These are phyloP conservation scores for Drosophila longiperda DNA, from an alignment of 2,888 invertebrate genomes.

Conservation along the genomic window DNA sequence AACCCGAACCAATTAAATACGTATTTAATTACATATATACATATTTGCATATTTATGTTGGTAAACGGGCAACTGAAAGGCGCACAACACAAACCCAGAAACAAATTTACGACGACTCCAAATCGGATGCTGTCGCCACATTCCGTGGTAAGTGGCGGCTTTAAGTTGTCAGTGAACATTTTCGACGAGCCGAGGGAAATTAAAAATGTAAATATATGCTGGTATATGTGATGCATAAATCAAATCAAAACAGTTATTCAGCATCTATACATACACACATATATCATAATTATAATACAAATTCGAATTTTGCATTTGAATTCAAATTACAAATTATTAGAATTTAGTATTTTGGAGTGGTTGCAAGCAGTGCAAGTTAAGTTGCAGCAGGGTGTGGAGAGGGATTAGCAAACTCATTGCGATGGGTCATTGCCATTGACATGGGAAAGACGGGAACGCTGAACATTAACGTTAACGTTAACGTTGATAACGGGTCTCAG, in stretches of 20 bases:
- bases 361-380: neutral
- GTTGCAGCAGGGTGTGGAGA: neutral
- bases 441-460: constrained; percentile 46
- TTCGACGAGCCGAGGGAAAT: constrained; percentile 66
- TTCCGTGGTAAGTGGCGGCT: constrained; percentile 61
- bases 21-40: constrained; percentile 3
- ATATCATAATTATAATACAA: neutral
- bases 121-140: constrained; percentile 64
- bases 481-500: constrained; percentile 60
- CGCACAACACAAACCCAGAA: constrained; percentile 1
- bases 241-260: constrained; percentile 4
- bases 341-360: constrained; percentile 4
- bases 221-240: constrained; percentile 13
- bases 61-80: constrained; percentile 27
- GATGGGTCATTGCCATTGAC: constrained; percentile 60
- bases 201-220: constrained; percentile 53
- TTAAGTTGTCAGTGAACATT: constrained; percentile 68
- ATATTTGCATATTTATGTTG: constrained; percentile 6
- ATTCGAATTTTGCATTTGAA: neutral
- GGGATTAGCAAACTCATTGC: constrained; percentile 6
- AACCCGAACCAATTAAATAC: constrained; percentile 46
- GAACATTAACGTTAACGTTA: constrained; percentile 51
- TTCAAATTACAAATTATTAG: neutral
- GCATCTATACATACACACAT: constrained; percentile 7
- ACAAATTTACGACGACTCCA: constrained; percentile 50